Percentiles rank a stretch among this genome's conserved stretches.
phyloP scores from a whole-genome alignment of 2,113 vertebrate species.

The Protomyctophum bolini region DNA sequence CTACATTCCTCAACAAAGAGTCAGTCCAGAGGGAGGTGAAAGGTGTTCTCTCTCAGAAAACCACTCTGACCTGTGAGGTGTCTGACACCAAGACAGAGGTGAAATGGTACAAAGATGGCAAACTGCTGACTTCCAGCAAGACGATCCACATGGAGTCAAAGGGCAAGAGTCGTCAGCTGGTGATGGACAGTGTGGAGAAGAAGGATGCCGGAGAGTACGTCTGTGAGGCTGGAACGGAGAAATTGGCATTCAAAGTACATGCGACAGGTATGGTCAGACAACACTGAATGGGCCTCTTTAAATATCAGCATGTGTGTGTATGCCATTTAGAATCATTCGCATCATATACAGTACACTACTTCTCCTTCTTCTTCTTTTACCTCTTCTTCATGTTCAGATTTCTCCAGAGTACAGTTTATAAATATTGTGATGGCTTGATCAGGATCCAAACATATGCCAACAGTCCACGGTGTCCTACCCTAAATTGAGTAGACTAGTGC shows the following conservation, averaged over 20 bases:
- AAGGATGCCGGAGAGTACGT: conserved; percentile 78
- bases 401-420: no score
- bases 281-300: no score
- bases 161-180: conserved; percentile 64
- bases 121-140: conserved; percentile 61
- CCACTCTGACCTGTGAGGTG: conserved; percentile 72
- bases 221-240: conserved; percentile 74
- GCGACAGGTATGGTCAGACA: conserved; percentile 52
- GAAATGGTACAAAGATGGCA: conserved; percentile 81
- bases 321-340: no score
- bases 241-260: conserved; percentile 67
- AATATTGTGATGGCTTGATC: no score
- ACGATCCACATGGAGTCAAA: conserved; percentile 62
- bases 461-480: no score
- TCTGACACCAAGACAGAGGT: conserved; percentile 68
- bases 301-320: no score
- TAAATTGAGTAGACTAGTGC: no score
- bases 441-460: no score
- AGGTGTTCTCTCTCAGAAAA: conserved; percentile 47
- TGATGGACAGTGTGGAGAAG: conserved; percentile 73
- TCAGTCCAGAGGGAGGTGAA: conserved; percentile 72
- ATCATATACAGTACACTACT: no score
- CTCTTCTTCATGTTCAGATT: no score
- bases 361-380: no score
- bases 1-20: conserved; percentile 69